Base-by-base conservation (phyloP, 2,113 vertebrate genomes). In the Nothoprocta pentlandii region DNA sequence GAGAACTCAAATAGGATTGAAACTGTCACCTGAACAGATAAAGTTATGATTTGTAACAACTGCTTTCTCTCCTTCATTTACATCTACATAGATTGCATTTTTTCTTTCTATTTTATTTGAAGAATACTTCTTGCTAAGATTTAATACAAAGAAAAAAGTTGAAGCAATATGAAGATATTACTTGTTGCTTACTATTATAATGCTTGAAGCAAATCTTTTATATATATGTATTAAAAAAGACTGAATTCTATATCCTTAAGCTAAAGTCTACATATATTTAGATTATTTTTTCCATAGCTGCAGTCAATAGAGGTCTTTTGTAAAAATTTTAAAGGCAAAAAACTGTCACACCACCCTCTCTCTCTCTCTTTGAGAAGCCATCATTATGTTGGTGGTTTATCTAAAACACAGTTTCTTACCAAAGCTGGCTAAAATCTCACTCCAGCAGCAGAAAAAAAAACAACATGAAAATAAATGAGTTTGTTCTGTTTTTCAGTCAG, bases 1-100 rank as follows among this genome's bases (percentile, higher is more conserved):
- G 41, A 87, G 63, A 88, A 53, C 69, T 85, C 54, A 79, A 86
- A 90, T 41, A 13, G 71, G 94, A 92, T 21, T 64, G 69, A 93
- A 96, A 79, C 39, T 21, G 63, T 32, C 78, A 68, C 73, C 90
- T 81, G 87, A 92, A n/a, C 54, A 23, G 28, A 49, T 12, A 77
- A 83, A 76, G 87, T 88, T 77, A 69, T 82, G 71, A 87, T 85
- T 69, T 64, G 46, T 82, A 78, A 30, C 76, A 88, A 53, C 42
- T 59, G 25, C 56, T 84, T 82, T 92, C 91, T 86, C 75, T 56
- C 92, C 62, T 39, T 69, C 41, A 63, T 93, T 86, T 95, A 69
- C 41, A 79, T 95, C 84, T 19, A 68, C 7, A 21, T 39, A 80
- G 12, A 85, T 96, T 81, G 54, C 56, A 87, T 88, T 78, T 95